A percentile compares a stretch with the other conserved stretches of the same genome.
Evolutionary conservation across 2,113 vertebrate species (phyloP).

Genomic region (Fregata magnificens): DNA sequence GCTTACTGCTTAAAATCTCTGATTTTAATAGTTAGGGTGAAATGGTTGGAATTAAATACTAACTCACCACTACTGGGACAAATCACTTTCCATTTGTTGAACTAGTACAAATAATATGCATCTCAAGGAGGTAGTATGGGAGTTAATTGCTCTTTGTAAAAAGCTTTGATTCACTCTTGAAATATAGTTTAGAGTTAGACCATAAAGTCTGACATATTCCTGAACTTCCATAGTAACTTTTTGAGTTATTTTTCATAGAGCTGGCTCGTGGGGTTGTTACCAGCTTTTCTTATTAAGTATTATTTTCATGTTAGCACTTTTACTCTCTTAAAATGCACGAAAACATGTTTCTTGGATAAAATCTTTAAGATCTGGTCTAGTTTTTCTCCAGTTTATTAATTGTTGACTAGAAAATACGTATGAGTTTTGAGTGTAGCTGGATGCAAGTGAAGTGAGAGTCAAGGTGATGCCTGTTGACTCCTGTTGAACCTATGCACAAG

Average conservation of each 20-base stretch:
- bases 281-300: neutral
- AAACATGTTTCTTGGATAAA: neutral
- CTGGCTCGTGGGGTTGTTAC: neutral
- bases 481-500: neutral
- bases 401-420: neutral
- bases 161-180: neutral
- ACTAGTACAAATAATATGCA: neutral
- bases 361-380: neutral
- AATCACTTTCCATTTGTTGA: neutral
- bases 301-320: neutral
- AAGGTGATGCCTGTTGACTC: neutral
- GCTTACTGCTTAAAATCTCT: neutral
- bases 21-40: neutral
- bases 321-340: neutral
- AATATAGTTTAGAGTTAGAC: neutral
- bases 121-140: neutral
- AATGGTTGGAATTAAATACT: neutral
- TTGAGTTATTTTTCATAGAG: neutral
- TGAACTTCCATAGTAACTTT: neutral
- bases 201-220: neutral
- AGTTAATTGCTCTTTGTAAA: neutral
- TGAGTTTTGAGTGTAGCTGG: neutral
- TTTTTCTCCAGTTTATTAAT: neutral
- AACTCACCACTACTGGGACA: neutral
- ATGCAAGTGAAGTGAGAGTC: neutral